Evolutionary conservation across 2,113 vertebrate species (phyloP).

Genomic region (Salvator merianae): DNA sequence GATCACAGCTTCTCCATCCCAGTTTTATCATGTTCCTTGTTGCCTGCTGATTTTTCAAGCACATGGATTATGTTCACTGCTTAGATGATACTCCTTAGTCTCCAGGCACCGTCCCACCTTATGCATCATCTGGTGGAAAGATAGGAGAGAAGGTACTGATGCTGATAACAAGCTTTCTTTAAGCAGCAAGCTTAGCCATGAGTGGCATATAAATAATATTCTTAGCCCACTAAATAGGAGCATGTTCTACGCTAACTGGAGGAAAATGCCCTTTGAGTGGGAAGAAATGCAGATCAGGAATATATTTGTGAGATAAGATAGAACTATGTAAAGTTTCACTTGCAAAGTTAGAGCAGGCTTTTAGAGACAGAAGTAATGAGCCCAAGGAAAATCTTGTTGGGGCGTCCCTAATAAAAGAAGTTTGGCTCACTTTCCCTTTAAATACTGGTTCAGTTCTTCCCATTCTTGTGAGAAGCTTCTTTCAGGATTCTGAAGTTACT

Average conservation of each 20-base stretch:
- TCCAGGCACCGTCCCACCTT: background rate
- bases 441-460: background rate
- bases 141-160: background rate
- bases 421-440: background rate
- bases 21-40: background rate
- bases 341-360: background rate
- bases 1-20: background rate
- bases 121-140: background rate
- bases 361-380: constrained; percentile 2
- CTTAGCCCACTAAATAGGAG: background rate
- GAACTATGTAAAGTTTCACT: background rate
- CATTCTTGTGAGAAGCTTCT: background rate
- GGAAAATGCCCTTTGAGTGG: constrained; percentile 26
- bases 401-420: background rate
- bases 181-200: background rate
- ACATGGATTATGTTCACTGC: background rate
- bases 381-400: constrained; percentile 16
- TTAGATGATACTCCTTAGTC: background rate
- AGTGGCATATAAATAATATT: background rate
- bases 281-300: constrained; percentile 14
- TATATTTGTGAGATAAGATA: background rate
- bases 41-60: background rate
- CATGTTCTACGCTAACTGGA: constrained; percentile 42
- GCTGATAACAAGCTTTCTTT: background rate
- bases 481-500: constrained; percentile 17